These are phyloP conservation scores for Eucidaris tribuloides DNA, from an alignment of 35 echinoderm and acorn worm genomes.

Conservation along the genomic window DNA sequence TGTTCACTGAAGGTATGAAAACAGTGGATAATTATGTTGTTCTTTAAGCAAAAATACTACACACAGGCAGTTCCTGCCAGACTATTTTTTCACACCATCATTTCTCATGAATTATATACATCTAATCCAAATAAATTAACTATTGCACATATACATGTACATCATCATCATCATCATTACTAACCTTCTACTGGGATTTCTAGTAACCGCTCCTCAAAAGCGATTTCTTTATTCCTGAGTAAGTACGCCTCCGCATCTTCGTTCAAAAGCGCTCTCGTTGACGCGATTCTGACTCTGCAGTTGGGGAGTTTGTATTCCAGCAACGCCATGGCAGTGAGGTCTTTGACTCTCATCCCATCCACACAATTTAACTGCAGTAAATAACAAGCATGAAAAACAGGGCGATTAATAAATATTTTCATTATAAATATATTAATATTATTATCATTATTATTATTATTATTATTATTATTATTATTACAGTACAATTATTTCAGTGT, in stretches of 20 bases:
- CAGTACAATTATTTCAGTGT: no score
- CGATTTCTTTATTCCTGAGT: constrained; percentile 39
- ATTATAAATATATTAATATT: no score
- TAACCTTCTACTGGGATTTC: constrained; percentile 15
- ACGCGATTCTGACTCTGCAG: constrained; percentile 40
- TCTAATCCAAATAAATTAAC: not conserved
- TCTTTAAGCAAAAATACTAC: no score
- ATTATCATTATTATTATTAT: no score
- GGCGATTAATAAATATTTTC: no score
- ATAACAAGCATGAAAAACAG: no score
- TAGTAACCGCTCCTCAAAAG: constrained; percentile 58
- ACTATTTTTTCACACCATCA: no score
- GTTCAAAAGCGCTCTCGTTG: constrained; percentile 56
- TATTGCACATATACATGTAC: not conserved
- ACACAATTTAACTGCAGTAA: constrained; percentile 63
- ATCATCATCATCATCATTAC: not conserved
- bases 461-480: no score
- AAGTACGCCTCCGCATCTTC: constrained; percentile 73
- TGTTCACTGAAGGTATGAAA: no score
- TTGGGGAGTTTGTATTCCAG: constrained; percentile 71
- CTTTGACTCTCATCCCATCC: constrained; percentile 62
- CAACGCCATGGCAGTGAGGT: constrained; percentile 45
- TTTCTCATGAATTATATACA: not conserved
- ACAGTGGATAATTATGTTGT: no score
- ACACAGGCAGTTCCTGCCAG: no score